Base-by-base conservation (phyloP, 2,888 invertebrate genomes). In the Thumatha senex region DNA sequence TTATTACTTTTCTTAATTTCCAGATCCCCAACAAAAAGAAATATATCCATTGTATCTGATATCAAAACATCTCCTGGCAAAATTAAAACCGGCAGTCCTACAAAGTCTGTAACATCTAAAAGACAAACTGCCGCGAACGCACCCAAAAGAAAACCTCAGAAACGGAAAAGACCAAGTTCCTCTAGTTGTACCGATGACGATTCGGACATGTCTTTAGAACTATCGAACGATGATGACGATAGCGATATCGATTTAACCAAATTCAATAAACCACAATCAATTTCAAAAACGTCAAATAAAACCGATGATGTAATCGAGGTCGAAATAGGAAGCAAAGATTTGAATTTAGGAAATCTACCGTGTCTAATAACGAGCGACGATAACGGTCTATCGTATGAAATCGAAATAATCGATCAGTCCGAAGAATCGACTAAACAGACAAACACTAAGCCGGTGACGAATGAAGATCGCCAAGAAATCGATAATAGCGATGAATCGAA, bases 351-450 rank as follows among this genome's bases (percentile, higher is more conserved):
- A 7, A n/a, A 36, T 0, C n/a, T 62, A 15, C 57, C 62, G 0
- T 41, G 47, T 7, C 10, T 48, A 0, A 52, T 57, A 5, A 18
- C 24, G 3, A 51, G 13, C 15, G 15, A 50, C 1, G 18, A 48
- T 0, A 43, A 54, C 1, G 70, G 67, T 0, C 45, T 59, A 3
- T 0, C 56, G 0, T 57, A 51, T 8, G 72, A 78, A 41, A 78
- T 79, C 7, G 74, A 81, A 62, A 65, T 79, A 4, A 70, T 76
- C 3, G 72, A 78, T 39, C 31, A 74, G 29, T 4, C 54, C 7
- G 46, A 54, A 0, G 43, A 41, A 9, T 18, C 47, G 5, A 46
- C 39, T 5, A 40, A 31, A 3, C n/a, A 11, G 4, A 24, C 0
- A n/a, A n/a, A n/a, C 5, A 12, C 0, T n/a, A 24, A 24, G 5